Conservation (phyloP, 2,888 invertebrate genomes). For the Acleris literana region DNA sequence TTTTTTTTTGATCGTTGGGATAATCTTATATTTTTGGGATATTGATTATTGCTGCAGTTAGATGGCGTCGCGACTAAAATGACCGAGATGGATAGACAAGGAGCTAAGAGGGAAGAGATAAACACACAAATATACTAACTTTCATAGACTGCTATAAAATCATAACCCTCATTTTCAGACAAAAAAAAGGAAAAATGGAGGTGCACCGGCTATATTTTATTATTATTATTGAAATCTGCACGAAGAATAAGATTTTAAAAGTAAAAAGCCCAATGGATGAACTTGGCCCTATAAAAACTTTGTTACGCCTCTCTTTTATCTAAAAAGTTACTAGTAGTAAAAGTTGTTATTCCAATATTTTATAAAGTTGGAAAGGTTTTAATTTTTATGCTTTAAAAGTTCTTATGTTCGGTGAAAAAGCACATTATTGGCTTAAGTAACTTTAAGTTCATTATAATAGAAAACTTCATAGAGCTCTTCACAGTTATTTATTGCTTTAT, state of each 20-base stretch:
- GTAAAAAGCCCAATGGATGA: background rate
- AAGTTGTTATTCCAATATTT: conserved; percentile 11
- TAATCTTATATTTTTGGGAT: no score
- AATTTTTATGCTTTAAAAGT: conserved; percentile 8
- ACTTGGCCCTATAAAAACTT: conserved; percentile 15
- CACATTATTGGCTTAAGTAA: conserved; percentile 1
- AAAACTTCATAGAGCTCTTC: no score
- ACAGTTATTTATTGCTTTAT: no score
- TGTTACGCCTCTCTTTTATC: conserved; percentile 5
- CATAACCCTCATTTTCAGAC: no score
- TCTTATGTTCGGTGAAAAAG: background rate
- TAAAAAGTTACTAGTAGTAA: conserved; percentile 12
- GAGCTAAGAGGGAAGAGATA: no score
- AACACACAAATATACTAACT: no score
- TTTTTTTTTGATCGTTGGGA: no score
- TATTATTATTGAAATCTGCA: background rate
- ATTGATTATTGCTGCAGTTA: no score
- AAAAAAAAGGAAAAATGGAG: no score
- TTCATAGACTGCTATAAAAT: no score
- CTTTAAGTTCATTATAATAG: background rate
- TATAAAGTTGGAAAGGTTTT: conserved; percentile 4
- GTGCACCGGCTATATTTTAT: background rate
- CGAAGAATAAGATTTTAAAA: background rate
- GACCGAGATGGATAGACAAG: no score
- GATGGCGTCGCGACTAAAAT: no score